Conservation (phyloP, 64 coral and sea anemone species). For the Anthopleura sola region DNA sequence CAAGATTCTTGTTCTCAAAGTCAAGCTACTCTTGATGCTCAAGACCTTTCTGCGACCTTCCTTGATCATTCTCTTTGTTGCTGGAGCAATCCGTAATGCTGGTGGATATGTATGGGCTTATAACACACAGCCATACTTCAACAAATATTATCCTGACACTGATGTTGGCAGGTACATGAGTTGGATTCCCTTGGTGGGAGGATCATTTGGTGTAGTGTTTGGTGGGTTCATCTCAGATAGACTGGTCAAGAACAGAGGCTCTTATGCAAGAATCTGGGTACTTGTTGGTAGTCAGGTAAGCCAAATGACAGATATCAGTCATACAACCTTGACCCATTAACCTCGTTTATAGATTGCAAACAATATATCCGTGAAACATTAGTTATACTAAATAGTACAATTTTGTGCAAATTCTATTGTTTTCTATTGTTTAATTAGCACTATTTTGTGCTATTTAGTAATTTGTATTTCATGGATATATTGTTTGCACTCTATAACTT, state of each 20-base stretch:
- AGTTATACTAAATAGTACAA: too few species aligned
- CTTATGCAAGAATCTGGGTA: slow-evolving; percentile 89
- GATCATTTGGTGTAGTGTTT: slow-evolving; percentile 80
- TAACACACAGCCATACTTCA: slow-evolving; percentile 99
- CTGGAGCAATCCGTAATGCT: slow-evolving; percentile 89
- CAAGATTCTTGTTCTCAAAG: slow-evolving; percentile 16
- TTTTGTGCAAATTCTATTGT: too few species aligned
- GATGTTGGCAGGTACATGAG: slow-evolving; percentile 97
- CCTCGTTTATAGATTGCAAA: too few species aligned
- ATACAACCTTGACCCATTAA: too few species aligned
- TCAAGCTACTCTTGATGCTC: slow-evolving; percentile 59
- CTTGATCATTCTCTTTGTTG: slow-evolving; percentile 82
- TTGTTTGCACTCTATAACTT: background rate
- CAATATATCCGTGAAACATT: too few species aligned
- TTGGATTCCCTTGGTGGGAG: slow-evolving; percentile 93
- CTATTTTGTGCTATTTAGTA: too few species aligned
- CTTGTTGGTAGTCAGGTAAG: slow-evolving; percentile 90
- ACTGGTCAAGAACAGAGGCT: slow-evolving; percentile 85
- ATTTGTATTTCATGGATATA: too few species aligned
- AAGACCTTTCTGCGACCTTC: slow-evolving; percentile 84
- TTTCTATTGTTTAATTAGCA: too few species aligned
- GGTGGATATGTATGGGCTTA: slow-evolving; percentile 98
- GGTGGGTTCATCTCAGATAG: slow-evolving; percentile 95
- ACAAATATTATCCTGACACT: slow-evolving; percentile 93
- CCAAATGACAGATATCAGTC: too few species aligned